Evolutionary conservation across 2,888 invertebrate genomes (phyloP).

Genomic region (Priocnemis perturbator): DNA sequence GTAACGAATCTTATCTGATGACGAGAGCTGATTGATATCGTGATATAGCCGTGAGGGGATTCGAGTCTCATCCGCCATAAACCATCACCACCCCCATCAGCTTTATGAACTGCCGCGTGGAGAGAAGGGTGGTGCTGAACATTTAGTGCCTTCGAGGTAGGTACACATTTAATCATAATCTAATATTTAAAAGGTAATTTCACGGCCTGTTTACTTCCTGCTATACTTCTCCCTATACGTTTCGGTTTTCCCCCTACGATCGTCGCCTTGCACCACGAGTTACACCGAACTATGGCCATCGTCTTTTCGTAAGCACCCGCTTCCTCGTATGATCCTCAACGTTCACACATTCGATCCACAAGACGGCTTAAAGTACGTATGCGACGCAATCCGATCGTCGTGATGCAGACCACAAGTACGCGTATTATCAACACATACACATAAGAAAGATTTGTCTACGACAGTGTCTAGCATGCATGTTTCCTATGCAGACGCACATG

Average conservation of each 20-base stretch:
- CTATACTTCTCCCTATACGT: conserved; percentile 54
- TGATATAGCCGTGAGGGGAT: conserved; percentile 57
- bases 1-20: conserved; percentile 72
- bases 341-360: conserved; percentile 5
- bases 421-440: no score
- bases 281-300: conserved; percentile 50
- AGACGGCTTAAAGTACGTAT: neutral
- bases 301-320: conserved; percentile 38
- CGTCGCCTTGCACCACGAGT: conserved; percentile 21
- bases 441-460: no score
- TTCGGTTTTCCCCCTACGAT: conserved; percentile 47
- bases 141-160: conserved; percentile 69
- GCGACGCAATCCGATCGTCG: no score
- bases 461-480: no score
- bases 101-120: conserved; percentile 57
- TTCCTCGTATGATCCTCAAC: conserved; percentile 26
- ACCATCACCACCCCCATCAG: conserved; percentile 54
- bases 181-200: conserved; percentile 76
- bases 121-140: conserved; percentile 60
- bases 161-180: conserved; percentile 75
- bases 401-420: no score
- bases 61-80: conserved; percentile 58
- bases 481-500: no score
- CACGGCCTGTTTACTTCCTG: conserved; percentile 74
- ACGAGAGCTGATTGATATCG: conserved; percentile 70